These are phyloP conservation scores for Sarcophaga caerulescens DNA, from an alignment of 2,888 invertebrate genomes.

Conservation along the genomic window DNA sequence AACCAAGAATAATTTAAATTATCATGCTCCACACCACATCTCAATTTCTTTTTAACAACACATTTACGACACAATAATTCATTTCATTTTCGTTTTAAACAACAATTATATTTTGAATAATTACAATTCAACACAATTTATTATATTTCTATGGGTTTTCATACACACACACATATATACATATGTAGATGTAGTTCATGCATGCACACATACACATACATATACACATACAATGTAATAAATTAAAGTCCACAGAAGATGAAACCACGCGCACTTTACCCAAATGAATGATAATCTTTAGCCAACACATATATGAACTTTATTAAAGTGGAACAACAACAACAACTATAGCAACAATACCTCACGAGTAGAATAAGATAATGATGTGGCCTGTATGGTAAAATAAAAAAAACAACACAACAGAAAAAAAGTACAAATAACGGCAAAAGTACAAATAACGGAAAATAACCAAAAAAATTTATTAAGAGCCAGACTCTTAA, in stretches of 20 bases:
- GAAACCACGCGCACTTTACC: slow-evolving; percentile 58
- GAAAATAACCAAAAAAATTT: background rate
- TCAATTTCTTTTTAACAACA: too few relatives aligned
- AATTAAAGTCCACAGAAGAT: slow-evolving; percentile 44
- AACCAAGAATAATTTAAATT: too few relatives aligned
- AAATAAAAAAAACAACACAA: background rate
- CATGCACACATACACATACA: background rate
- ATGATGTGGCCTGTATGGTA: slow-evolving; percentile 38
- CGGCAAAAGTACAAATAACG: background rate
- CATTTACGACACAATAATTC: background rate
- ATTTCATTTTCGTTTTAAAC: slow-evolving; percentile 7
- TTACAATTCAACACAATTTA: slow-evolving; percentile 12
- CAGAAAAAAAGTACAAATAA: background rate
- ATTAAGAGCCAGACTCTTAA: too few relatives aligned
- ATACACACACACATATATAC: background rate
- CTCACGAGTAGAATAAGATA: slow-evolving; percentile 48
- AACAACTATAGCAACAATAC: background rate
- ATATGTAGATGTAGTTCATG: background rate
- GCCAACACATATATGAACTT: background rate
- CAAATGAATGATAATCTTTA: slow-evolving; percentile 60
- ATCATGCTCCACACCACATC: too few relatives aligned
- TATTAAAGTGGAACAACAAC: slow-evolving; percentile 1
- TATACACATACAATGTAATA: slow-evolving; percentile 37
- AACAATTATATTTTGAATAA: slow-evolving; percentile 47
- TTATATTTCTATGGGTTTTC: background rate